Conservation (phyloP, 2,888 invertebrate species). For the Lasioglossum marginatum region DNA sequence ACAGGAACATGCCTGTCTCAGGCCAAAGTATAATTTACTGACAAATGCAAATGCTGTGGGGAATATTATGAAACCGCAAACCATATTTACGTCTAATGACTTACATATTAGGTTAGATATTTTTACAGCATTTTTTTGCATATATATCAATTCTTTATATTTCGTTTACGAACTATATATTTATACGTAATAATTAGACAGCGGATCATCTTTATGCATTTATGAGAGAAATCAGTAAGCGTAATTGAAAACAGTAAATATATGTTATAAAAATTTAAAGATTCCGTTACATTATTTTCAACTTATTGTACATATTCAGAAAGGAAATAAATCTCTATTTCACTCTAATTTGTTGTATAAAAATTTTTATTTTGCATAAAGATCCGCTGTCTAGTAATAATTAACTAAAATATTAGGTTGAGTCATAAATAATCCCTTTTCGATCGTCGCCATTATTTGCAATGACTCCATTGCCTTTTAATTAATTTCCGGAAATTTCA, state of each 20-base stretch:
- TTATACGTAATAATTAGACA: not conserved
- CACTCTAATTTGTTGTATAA: no score
- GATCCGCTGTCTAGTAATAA: no score
- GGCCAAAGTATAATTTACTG: not conserved
- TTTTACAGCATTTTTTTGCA: not conserved
- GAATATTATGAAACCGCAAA: constrained; percentile 1
- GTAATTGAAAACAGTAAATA: no score
- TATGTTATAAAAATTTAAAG: no score
- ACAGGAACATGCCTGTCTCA: no score
- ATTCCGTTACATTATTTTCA: no score
- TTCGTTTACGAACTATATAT: not conserved
- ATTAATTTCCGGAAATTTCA: constrained; percentile 37
- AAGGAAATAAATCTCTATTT: no score
- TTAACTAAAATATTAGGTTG: not conserved
- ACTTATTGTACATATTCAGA: no score
- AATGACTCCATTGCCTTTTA: not conserved
- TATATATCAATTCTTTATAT: not conserved
- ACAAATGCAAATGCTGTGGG: not conserved
- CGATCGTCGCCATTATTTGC: not conserved
- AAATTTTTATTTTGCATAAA: no score
- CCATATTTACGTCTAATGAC: constrained; percentile 17
- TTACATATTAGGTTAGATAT: constrained; percentile 52
- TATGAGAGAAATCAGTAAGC: no score
- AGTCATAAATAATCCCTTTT: not conserved
- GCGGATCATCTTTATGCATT: no score